phyloP scores from a whole-genome alignment of 1,140 invertebrate species.

The Philaenus spumarius region DNA sequence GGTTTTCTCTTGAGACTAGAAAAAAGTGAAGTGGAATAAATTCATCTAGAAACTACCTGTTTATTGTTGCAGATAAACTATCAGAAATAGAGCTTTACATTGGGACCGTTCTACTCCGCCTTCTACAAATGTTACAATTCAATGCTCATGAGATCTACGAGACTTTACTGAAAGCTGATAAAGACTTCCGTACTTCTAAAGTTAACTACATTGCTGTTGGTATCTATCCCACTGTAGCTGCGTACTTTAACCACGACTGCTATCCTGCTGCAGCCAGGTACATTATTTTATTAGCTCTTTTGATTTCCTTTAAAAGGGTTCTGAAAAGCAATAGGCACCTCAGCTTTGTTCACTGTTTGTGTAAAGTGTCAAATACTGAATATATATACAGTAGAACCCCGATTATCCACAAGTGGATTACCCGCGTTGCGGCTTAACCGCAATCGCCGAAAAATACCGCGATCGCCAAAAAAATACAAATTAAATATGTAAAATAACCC shows the following conservation, averaged over 20 bases:
- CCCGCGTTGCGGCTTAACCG: too few species aligned
- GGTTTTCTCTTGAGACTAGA: neutral
- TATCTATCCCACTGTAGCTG: conserved; percentile 68
- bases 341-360: too few species aligned
- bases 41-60: neutral
- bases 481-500: too few species aligned
- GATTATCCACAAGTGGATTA: too few species aligned
- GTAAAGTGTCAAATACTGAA: too few species aligned
- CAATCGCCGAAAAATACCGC: too few species aligned
- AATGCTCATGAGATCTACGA: conserved; percentile 88
- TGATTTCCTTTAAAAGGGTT: neutral
- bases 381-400: too few species aligned
- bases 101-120: conserved; percentile 56
- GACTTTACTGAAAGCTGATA: conserved; percentile 35
- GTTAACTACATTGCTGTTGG: conserved; percentile 61
- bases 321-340: neutral
- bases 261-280: conserved; percentile 70
- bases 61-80: conserved; percentile 19
- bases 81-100: conserved; percentile 48
- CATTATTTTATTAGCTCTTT: too few species aligned
- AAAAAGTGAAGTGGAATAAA: too few species aligned
- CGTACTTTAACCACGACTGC: conserved; percentile 81
- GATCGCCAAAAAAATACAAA: too few species aligned
- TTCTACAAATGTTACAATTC: conserved; percentile 78
- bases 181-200: conserved; percentile 7